Conservation (phyloP, 2,113 vertebrate genomes). For the Kryptolebias marmoratus region DNA sequence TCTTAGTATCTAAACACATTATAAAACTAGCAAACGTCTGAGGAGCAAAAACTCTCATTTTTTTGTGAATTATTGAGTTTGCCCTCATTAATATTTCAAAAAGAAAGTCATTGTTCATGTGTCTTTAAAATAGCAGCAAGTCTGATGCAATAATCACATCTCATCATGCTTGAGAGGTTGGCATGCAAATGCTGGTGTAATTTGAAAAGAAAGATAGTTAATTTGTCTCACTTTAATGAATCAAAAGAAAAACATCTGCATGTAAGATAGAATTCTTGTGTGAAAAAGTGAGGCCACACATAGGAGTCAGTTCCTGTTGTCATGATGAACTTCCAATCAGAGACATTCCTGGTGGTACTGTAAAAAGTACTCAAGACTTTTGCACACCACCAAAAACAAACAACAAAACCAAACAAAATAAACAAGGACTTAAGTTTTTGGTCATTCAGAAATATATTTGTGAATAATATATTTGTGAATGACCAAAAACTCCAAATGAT, state of each 20-base stretch:
- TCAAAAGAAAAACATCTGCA: not conserved
- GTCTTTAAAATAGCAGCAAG: not conserved
- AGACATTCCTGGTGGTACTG: no score
- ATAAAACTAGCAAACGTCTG: not conserved
- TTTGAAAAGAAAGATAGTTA: not conserved
- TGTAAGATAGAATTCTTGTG: not conserved
- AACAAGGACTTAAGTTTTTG: no score
- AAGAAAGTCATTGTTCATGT: not conserved
- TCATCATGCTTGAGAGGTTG: not conserved
- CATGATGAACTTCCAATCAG: no score
- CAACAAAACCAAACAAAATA: no score
- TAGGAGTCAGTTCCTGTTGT: no score
- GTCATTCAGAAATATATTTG: no score
- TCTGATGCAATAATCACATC: not conserved
- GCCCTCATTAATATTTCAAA: not conserved
- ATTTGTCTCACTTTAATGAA: not conserved
- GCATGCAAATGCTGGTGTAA: not conserved
- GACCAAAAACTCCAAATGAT: conserved; percentile 8
- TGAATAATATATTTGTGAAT: no score
- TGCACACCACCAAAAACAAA: no score
- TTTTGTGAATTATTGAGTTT: not conserved
- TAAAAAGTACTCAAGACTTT: no score
- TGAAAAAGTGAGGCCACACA: not conserved
- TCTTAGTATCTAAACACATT: not conserved
- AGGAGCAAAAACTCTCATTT: not conserved